Evolutionary conservation across 2,113 vertebrate genomes (phyloP).

Genomic region (Mirza zaza): DNA sequence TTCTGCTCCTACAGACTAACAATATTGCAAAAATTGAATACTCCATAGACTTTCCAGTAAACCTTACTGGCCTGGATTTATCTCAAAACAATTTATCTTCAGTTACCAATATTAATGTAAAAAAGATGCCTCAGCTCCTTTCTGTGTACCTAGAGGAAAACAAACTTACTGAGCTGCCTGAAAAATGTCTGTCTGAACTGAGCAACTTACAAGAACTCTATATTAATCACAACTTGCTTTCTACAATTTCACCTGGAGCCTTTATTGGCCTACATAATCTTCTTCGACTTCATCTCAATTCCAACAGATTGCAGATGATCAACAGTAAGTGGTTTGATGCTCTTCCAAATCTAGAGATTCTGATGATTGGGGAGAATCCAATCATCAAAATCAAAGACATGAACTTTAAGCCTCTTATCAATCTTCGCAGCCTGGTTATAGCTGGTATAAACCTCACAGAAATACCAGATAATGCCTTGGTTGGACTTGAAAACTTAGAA

Average conservation of each 20-base stretch:
- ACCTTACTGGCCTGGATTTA: conserved; percentile 97
- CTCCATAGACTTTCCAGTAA: conserved; percentile 91
- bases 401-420: conserved; percentile 95
- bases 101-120: conserved; percentile 89
- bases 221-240: conserved; percentile 97
- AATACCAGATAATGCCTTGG: conserved; percentile 93
- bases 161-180: conserved; percentile 91
- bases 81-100: conserved; percentile 98
- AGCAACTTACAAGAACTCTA: conserved; percentile 96
- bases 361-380: conserved; percentile 99
- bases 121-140: conserved; percentile 90
- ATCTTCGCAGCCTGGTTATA: conserved; percentile 96
- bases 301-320: conserved; percentile 93
- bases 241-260: conserved; percentile 90
- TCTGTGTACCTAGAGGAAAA: conserved; percentile 98
- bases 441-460: conserved; percentile 96
- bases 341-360: conserved; percentile 94
- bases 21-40: conserved; percentile 92
- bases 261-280: conserved; percentile 93
- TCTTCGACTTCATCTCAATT: conserved; percentile 97
- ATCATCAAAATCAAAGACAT: conserved; percentile 91
- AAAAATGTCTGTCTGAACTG: conserved; percentile 90
- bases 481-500: conserved; percentile 94
- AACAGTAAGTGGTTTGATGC: conserved; percentile 95
- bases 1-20: conserved; percentile 96